Evolutionary conservation across 2,797 vertebrate genomes (phyloP).

Genomic region (Crocodylus rhombifer): DNA sequence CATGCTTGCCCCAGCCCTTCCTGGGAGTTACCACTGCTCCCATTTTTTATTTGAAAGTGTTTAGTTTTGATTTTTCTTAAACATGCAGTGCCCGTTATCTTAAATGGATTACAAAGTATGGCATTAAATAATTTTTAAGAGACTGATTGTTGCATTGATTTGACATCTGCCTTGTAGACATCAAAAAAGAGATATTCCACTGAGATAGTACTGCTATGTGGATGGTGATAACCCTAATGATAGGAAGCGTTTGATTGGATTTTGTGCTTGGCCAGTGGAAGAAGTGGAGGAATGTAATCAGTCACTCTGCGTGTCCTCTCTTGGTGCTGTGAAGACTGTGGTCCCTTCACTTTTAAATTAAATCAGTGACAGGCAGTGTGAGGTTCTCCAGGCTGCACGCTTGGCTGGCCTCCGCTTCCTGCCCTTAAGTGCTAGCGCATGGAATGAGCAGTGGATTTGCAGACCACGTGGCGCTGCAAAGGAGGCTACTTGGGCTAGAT

Average conservation of each 20-base stretch:
- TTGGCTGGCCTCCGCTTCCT: conserved; percentile 10
- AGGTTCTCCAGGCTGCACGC: not conserved
- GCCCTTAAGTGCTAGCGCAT: not conserved
- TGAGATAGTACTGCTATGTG: not conserved
- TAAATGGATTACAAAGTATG: not conserved
- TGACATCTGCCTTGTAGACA: not conserved
- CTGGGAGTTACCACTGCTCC: not conserved
- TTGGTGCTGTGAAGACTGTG: not conserved
- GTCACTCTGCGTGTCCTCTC: not conserved
- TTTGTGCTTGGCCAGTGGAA: not conserved
- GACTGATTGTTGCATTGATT: not conserved
- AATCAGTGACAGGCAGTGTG: not conserved
- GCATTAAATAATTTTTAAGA: not conserved
- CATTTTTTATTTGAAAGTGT: not conserved
- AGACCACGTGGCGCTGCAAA: not conserved
- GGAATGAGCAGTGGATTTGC: not conserved
- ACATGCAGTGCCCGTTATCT: not conserved
- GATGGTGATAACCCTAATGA: not conserved
- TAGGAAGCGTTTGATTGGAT: not conserved
- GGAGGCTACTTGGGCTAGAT: not conserved
- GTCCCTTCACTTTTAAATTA: conserved; percentile 5
- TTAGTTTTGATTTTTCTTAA: not conserved
- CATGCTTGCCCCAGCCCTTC: not conserved
- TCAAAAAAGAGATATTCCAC: not conserved
- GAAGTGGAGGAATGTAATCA: not conserved